phyloP scores from a whole-genome alignment of 2,113 vertebrate genomes.

The Nycticorax nycticorax region DNA sequence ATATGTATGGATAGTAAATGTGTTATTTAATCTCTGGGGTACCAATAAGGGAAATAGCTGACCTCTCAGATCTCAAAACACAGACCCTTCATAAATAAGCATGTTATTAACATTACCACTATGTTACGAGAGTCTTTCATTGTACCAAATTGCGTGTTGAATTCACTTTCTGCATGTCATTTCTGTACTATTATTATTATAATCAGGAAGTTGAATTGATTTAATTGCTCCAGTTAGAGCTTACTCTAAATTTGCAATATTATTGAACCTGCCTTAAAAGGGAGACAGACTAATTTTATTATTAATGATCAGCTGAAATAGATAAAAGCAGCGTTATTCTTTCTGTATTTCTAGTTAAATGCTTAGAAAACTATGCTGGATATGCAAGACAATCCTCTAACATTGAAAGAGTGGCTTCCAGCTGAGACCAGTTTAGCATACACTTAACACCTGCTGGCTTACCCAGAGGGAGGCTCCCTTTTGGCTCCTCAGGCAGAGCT shows the following conservation, averaged over 20 bases:
- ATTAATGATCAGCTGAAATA: neutral
- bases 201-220: neutral
- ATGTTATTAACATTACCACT: neutral
- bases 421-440: constrained; percentile 9
- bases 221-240: constrained; percentile 8
- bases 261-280: neutral
- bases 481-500: neutral
- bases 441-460: constrained; percentile 17
- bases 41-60: neutral
- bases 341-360: neutral
- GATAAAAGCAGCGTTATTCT: constrained; percentile 28
- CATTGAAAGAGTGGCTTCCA: constrained; percentile 20
- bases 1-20: neutral
- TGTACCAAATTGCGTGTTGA: neutral
- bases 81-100: neutral
- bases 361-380: neutral
- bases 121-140: neutral
- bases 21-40: neutral
- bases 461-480: neutral
- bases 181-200: neutral
- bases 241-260: neutral
- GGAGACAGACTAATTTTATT: constrained; percentile 14
- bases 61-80: neutral
- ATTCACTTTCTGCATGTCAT: neutral
- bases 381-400: neutral